Base-by-base conservation (phyloP, 2,888 invertebrate species). In the Macrophya alboannulata region DNA sequence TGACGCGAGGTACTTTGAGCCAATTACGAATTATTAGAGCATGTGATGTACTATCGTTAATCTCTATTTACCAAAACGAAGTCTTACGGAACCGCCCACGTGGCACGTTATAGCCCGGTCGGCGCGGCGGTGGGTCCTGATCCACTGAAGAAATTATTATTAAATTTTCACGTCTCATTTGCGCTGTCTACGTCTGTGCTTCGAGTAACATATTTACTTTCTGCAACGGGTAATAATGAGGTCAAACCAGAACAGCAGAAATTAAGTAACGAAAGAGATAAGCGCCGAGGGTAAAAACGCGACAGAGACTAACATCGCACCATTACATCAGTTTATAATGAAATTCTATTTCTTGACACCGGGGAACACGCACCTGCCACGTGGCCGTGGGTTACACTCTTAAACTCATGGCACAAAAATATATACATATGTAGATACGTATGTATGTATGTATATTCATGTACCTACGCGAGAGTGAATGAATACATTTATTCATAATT, bases 11-110 rank as follows among this genome's bases (percentile, higher is more conserved):
- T 81, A 81, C 79, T 81, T 62, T 62, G 59, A 81, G 79, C 79
- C 79, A 81, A 81, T 81, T 81, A 81, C 79, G 59, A 81, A 43
- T 81, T 81, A 81, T 81, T 81, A 81, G 79, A 81, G 79, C 79
- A 81, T 81, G 79, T 81, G 79, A 81, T 81, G 21, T 62, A 62
- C 79, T 81, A 21, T 81, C 59, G 79, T 81, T 81, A 81, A 81
- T 81, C 79, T 81, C 79, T 62, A 81, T 81, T 81, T 81, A 81
- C 79, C 62, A 81, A 81, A 81, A 81, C 62, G 40, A 81, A 81
- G 79, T 81, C 79, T 43, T 81, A 81, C 79, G 79, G 79, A 40
- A 48, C 62, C 62, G 59, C n/a, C 59, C 79, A 81, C 62, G 79
- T 62, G 79, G 51, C 31, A 25, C 25, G n/a, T 81, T n/a, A 10